phyloP scores from a whole-genome alignment of 2,888 invertebrate species.

The Cheilosia scutellata region DNA sequence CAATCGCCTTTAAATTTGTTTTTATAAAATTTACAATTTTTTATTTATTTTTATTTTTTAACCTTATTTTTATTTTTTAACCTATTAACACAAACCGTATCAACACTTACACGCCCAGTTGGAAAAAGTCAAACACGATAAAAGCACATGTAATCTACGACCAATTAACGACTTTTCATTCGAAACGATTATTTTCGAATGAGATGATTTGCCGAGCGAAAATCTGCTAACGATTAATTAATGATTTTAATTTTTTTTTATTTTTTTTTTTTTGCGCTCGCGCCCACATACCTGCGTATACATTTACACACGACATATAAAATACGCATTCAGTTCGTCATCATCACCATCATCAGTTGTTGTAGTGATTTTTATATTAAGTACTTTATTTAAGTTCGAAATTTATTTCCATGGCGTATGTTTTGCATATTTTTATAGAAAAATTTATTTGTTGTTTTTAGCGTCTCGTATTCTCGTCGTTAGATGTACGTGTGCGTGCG shows the following conservation, averaged over 20 bases:
- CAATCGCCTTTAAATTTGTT: conserved; percentile 29
- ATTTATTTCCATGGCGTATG: conserved; percentile 47
- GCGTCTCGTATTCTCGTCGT: conserved; percentile 47
- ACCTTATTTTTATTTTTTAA: neutral
- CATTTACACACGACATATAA: conserved; percentile 25
- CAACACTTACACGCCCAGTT: neutral
- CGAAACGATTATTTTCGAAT: conserved; percentile 61
- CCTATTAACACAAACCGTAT: neutral
- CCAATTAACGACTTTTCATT: conserved; percentile 58
- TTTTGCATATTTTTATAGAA: conserved; percentile 52
- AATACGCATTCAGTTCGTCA: conserved; percentile 41
- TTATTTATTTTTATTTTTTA: neutral
- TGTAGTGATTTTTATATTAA: conserved; percentile 52
- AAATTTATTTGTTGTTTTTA: conserved; percentile 15
- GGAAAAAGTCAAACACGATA: conserved; percentile 18
- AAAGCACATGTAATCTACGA: conserved; percentile 50
- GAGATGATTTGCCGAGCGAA: conserved; percentile 46
- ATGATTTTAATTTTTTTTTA: conserved; percentile 14
- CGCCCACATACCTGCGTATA: neutral
- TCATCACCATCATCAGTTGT: conserved; percentile 52
- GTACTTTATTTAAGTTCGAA: conserved; percentile 31
- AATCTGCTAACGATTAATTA: conserved; percentile 44
- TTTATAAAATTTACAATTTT: conserved; percentile 2
- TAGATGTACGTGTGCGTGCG: conserved; percentile 34
- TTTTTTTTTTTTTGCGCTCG: neutral